phyloP scores from a whole-genome alignment of 2,797 vertebrate genomes.

The Tapera naevia region DNA sequence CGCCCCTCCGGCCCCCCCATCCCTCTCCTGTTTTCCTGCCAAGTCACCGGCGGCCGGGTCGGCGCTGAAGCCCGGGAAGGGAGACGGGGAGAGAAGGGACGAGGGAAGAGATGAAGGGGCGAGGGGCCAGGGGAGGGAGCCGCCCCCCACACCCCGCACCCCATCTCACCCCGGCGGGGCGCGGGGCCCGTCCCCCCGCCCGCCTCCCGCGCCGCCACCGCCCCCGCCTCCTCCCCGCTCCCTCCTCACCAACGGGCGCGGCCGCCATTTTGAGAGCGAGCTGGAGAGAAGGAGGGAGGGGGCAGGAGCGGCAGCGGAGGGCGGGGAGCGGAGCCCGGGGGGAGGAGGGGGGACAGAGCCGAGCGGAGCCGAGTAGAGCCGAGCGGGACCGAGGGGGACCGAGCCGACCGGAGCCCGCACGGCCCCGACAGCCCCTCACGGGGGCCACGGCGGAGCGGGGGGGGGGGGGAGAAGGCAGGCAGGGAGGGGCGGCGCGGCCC shows the following conservation, averaged over 20 bases:
- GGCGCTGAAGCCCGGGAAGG: neutral
- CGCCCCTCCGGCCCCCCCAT: neutral
- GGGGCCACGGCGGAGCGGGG: neutral
- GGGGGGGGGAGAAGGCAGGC: neutral
- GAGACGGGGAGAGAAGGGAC: too few species aligned
- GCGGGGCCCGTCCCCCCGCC: neutral
- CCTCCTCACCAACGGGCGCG: slow-evolving; percentile 86
- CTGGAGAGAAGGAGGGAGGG: slow-evolving; percentile 22
- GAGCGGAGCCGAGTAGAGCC: neutral
- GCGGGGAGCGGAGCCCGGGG: slow-evolving; percentile 42
- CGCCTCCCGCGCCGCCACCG: too few species aligned
- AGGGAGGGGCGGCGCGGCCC: neutral
- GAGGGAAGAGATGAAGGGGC: too few species aligned
- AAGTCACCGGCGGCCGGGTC: slow-evolving; percentile 57
- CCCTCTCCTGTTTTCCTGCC: slow-evolving; percentile 67
- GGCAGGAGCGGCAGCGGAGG: slow-evolving; percentile 37
- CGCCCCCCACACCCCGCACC: neutral
- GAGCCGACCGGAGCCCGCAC: neutral
- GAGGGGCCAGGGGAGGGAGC: too few species aligned
- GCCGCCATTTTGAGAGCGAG: slow-evolving; percentile 98
- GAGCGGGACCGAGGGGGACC: neutral
- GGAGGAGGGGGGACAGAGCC: neutral
- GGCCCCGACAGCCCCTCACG: neutral
- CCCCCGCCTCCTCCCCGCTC: slow-evolving; percentile 68
- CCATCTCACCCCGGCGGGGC: neutral